Conservation (phyloP, 2,888 invertebrate genomes). For the Phlogophora meticulosa region DNA sequence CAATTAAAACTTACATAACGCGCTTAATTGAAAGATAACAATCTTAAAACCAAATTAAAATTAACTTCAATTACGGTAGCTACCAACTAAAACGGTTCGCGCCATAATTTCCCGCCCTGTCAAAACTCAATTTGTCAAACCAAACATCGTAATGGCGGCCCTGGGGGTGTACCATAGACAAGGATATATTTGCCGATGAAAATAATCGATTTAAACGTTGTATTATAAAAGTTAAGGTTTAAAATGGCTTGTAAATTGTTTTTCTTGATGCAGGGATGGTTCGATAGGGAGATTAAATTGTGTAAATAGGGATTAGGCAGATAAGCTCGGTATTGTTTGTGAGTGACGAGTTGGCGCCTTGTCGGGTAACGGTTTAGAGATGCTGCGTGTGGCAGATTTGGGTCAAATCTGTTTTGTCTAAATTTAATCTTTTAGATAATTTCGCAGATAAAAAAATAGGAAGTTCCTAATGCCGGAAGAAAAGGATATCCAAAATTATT, state of each 20-base stretch:
- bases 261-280: slow-evolving; percentile 67
- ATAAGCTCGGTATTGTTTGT: slow-evolving; percentile 87
- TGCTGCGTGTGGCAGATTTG: slow-evolving; percentile 81
- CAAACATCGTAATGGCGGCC: slow-evolving; percentile 85
- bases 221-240: slow-evolving; percentile 75
- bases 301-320: slow-evolving; percentile 90
- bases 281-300: slow-evolving; percentile 86
- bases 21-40: slow-evolving; percentile 70
- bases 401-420: slow-evolving; percentile 69
- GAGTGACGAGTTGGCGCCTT: slow-evolving; percentile 85
- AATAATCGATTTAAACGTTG: slow-evolving; percentile 71
- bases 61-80: slow-evolving; percentile 77
- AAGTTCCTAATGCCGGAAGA: slow-evolving; percentile 32
- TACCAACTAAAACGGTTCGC: slow-evolving; percentile 79
- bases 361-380: slow-evolving; percentile 68
- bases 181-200: slow-evolving; percentile 64
- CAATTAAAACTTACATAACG: slow-evolving; percentile 59
- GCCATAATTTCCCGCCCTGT: slow-evolving; percentile 85
- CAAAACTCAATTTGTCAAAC: slow-evolving; percentile 90
- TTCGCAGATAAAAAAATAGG: slow-evolving; percentile 34
- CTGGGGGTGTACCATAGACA: slow-evolving; percentile 76
- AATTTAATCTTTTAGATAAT: slow-evolving; percentile 52
- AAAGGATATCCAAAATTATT: not conserved
- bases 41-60: slow-evolving; percentile 76
- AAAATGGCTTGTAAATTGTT: slow-evolving; percentile 72